Conservation (phyloP, 30 jellyfish, hydroid and myxozoan species). For the Chironex yamaguchii region DNA sequence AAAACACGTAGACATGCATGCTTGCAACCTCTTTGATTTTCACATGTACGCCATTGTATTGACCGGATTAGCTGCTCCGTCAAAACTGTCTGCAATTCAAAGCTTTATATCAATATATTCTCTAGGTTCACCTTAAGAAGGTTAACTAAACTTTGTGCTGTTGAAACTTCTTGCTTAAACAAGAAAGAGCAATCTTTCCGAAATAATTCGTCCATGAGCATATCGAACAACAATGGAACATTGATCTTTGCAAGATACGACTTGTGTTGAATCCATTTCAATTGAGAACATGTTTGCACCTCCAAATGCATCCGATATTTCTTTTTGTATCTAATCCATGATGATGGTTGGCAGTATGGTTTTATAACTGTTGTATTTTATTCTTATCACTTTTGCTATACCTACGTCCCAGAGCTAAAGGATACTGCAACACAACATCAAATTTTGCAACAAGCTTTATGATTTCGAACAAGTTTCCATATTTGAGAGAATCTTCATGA, state of each 20-base stretch:
- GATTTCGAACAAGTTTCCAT: conserved; percentile 22
- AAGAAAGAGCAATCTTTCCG: not conserved
- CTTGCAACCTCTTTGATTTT: not conserved
- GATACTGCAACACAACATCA: too few species aligned
- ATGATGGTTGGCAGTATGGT: not conserved
- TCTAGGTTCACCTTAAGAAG: not conserved
- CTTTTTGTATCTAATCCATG: not conserved
- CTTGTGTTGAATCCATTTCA: too few species aligned
- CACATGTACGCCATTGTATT: not conserved
- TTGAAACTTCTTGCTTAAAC: not conserved
- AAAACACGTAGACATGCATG: conserved; percentile 22
- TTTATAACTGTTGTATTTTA: conserved; percentile 27
- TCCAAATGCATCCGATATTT: not conserved
- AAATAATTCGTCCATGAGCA: too few species aligned
- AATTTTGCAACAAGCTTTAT: too few species aligned
- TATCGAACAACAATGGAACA: too few species aligned
- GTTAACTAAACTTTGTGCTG: conserved; percentile 2
- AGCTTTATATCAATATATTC: not conserved
- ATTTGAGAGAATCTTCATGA: conserved; percentile 10
- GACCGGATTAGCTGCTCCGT: conserved; percentile 19
- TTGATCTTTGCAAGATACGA: too few species aligned
- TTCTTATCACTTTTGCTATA: too few species aligned
- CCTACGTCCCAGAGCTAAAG: too few species aligned
- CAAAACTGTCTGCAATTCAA: conserved; percentile 5
- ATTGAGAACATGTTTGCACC: too few species aligned